phyloP scores from a whole-genome alignment of 2,888 invertebrate species.

The Synergus japonicus region DNA sequence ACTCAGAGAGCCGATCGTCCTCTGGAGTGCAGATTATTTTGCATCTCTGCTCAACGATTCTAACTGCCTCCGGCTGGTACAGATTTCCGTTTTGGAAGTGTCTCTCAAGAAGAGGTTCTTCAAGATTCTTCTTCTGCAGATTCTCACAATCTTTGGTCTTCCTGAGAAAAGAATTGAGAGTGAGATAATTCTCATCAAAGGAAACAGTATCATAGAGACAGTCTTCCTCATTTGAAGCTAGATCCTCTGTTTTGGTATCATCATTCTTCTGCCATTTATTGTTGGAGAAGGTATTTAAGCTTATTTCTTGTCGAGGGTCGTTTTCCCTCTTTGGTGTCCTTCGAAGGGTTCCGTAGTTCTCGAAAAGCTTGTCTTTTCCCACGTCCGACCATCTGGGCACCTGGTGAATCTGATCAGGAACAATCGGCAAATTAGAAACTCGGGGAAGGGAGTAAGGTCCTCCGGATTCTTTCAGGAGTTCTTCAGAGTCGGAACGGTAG shows the following conservation, averaged over 20 bases:
- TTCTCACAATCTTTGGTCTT: conserved; percentile 8
- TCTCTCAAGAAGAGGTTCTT: conserved; percentile 31
- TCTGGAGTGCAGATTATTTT: conserved; percentile 10
- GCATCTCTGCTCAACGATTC: conserved; percentile 18
- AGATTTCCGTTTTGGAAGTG: conserved; percentile 29
- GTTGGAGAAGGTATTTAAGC: conserved; percentile 66
- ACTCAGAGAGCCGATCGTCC: conserved; percentile 11
- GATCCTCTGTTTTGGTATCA: conserved; percentile 21
- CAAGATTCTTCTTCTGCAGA: conserved; percentile 13
- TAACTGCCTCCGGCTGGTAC: conserved; percentile 8
- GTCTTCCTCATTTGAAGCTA: conserved; percentile 42
- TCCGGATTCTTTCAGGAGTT: conserved; percentile 66
- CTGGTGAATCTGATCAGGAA: conserved; percentile 59
- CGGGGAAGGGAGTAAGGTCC: conserved; percentile 66
- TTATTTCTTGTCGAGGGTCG: conserved; percentile 52
- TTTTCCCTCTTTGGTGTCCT: conserved; percentile 46
- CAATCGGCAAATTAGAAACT: conserved; percentile 61
- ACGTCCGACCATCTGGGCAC: conserved; percentile 68
- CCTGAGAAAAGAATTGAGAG: neutral
- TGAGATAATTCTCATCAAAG: conserved; percentile 46
- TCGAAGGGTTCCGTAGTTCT: conserved; percentile 70
- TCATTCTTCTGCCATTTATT: conserved; percentile 50
- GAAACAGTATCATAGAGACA: conserved; percentile 62
- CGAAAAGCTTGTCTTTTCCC: conserved; percentile 60
- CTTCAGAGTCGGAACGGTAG: conserved; percentile 72